A percentile compares a stretch with the other conserved stretches of the same genome.
phyloP scores from a whole-genome alignment of 2,888 invertebrate genomes.

The Eristalis tenax region DNA sequence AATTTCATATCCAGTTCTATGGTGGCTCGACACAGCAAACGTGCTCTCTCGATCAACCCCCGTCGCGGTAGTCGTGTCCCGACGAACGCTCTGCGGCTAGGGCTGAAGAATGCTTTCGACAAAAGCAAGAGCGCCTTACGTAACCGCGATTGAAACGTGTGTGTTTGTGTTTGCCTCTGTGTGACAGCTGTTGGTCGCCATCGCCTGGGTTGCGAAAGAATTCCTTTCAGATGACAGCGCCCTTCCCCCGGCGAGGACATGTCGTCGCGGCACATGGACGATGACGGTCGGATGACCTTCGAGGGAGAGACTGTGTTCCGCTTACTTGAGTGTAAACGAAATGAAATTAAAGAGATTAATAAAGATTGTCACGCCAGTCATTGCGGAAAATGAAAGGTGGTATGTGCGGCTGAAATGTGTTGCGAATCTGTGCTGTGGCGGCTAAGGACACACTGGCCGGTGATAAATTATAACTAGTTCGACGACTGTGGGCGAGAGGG shows the following conservation, averaged over 20 bases:
- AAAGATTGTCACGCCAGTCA: conserved; percentile 23
- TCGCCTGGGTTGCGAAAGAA: conserved; percentile 12
- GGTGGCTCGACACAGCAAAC: conserved; percentile 23
- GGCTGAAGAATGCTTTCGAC: conserved; percentile 2
- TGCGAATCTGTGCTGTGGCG: conserved; percentile 20
- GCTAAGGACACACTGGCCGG: conserved; percentile 6
- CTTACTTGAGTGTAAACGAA: conserved; percentile 54
- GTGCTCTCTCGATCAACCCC: background rate
- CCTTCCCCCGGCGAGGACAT: conserved; percentile 13
- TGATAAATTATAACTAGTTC: background rate
- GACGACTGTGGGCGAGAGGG: background rate
- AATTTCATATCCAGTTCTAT: conserved; percentile 59
- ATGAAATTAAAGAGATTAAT: conserved; percentile 45
- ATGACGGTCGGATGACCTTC: conserved; percentile 49
- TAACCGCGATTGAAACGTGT: conserved; percentile 34
- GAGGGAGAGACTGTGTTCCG: background rate
- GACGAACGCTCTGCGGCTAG: background rate
- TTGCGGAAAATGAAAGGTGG: background rate
- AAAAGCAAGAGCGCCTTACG: conserved; percentile 20
- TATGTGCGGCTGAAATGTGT: conserved; percentile 21
- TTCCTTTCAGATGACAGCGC: conserved; percentile 10
- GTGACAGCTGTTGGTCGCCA: conserved; percentile 24
- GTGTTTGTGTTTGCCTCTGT: background rate
- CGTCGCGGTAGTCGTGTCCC: background rate
- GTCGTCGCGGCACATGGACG: background rate